phyloP scores from a whole-genome alignment of 2,797 vertebrate genomes.

The Geotrypetes seraphini region DNA sequence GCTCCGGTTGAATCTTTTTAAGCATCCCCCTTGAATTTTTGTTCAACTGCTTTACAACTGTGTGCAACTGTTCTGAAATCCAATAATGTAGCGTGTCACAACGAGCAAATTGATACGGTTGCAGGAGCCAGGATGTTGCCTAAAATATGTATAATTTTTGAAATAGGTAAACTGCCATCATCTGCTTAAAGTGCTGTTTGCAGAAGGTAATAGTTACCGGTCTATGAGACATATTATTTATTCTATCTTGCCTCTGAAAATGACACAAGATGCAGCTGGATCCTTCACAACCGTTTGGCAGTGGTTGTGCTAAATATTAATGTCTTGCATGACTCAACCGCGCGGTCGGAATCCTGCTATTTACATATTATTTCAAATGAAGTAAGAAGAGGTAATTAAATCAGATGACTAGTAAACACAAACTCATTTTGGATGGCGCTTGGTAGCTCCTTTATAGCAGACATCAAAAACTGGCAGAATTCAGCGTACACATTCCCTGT shows the following conservation, averaged over 20 bases:
- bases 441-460: background rate
- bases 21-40: constrained; percentile 9
- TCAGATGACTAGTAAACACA: background rate
- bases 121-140: constrained; percentile 4
- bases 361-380: too few relatives aligned
- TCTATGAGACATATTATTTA: constrained; percentile 11
- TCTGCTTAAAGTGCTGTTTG: constrained; percentile 4
- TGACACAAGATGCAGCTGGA: too few relatives aligned
- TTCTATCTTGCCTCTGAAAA: background rate
- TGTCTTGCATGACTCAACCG: too few relatives aligned
- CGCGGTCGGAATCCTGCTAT: too few relatives aligned
- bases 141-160: constrained; percentile 16
- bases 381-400: constrained; percentile 8
- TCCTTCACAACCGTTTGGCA: too few relatives aligned
- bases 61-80: constrained; percentile 4
- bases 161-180: constrained; percentile 5
- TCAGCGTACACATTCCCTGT: too few relatives aligned
- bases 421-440: background rate
- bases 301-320: too few relatives aligned
- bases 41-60: constrained; percentile 8
- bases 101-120: background rate
- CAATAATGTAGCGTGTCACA: background rate
- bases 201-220: constrained; percentile 8
- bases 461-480: too few relatives aligned
- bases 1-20: constrained; percentile 5